Conservation (phyloP, 1,140 invertebrate species). For the Apis laboriosa region DNA sequence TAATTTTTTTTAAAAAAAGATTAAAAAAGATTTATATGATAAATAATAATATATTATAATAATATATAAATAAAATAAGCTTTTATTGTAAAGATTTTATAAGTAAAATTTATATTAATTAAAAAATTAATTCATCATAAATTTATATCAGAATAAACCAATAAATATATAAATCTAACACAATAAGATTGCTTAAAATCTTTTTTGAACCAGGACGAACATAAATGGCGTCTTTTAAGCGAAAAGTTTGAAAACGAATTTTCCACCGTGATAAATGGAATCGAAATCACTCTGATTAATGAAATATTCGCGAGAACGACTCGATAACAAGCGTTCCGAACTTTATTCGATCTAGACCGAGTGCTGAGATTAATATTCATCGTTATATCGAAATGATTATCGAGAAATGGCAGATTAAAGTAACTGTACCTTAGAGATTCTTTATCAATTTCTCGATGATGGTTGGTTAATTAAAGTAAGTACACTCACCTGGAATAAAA, state of each 20-base stretch:
- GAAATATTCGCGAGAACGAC: neutral
- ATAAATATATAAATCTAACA: too few species aligned
- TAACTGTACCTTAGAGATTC: slow-evolving; percentile 6
- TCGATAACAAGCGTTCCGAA: neutral
- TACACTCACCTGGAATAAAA: slow-evolving; percentile 35
- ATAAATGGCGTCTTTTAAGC: neutral
- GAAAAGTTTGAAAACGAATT: neutral
- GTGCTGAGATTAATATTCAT: slow-evolving; percentile 29
- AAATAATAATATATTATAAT: too few species aligned
- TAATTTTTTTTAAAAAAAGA: too few species aligned
- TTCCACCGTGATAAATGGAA: neutral
- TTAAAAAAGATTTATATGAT: too few species aligned
- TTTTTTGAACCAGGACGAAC: too few species aligned
- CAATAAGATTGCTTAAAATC: too few species aligned
- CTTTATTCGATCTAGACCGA: neutral
- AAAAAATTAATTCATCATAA: too few species aligned
- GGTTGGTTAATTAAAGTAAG: neutral
- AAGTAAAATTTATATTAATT: too few species aligned
- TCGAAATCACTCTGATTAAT: neutral
- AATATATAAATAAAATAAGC: too few species aligned
- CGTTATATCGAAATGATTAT: neutral
- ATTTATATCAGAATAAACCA: too few species aligned
- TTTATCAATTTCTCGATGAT: neutral
- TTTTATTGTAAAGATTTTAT: too few species aligned
- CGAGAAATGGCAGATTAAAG: neutral